Evolutionary conservation across 2,797 vertebrate genomes (phyloP).

Genomic region (Parauchenoglanis ngamensis): DNA sequence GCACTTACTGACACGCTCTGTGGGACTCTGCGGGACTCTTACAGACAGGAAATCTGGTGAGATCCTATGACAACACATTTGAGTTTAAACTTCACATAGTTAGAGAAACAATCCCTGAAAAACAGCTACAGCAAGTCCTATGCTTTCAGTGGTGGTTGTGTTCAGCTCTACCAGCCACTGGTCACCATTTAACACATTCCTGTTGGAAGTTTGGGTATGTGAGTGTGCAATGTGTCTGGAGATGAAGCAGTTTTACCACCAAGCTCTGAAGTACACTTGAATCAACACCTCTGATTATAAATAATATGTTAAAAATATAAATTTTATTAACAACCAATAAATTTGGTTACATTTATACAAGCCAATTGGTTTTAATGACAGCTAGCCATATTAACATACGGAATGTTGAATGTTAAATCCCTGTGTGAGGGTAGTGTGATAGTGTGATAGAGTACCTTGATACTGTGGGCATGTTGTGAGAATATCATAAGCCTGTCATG

Average conservation of each 20-base stretch:
- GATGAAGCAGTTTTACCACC: not conserved
- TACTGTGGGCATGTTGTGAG: not conserved
- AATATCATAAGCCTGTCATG: not conserved
- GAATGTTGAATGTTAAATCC: not conserved
- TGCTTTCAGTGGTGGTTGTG: not conserved
- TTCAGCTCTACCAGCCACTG: not conserved
- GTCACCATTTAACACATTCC: not conserved
- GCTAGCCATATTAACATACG: not conserved
- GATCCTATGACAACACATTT: not conserved
- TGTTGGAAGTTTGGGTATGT: too few species aligned
- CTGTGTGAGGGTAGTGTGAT: not conserved
- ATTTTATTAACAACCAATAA: not conserved
- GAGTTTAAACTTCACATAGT: not conserved
- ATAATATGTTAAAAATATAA: not conserved
- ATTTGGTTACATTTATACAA: not conserved
- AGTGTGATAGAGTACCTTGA: conserved; percentile 10
- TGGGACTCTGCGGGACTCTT: not conserved
- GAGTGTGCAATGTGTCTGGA: not conserved
- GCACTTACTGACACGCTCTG: not conserved
- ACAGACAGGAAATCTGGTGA: not conserved
- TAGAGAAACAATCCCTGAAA: not conserved
- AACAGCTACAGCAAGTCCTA: not conserved
- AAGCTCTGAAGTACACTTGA: not conserved
- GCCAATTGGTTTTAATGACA: not conserved
- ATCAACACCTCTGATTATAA: not conserved